phyloP scores from a whole-genome alignment of 1,140 invertebrate genomes.

The Drosophila sp. region DNA sequence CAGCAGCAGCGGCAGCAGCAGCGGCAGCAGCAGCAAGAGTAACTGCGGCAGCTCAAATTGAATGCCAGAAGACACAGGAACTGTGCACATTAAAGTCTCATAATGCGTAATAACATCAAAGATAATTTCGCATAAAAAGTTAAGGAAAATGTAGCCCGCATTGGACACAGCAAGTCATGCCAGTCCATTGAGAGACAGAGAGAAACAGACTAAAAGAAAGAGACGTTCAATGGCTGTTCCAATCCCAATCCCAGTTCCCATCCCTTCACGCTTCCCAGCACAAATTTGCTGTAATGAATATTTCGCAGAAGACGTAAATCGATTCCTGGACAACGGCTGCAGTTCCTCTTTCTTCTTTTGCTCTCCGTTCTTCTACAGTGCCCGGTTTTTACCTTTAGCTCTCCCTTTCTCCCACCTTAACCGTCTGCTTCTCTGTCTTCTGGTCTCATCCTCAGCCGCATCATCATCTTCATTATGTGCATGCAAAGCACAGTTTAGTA shows the following conservation, averaged over 20 bases:
- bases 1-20: not conserved
- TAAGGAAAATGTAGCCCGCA: conserved; percentile 44
- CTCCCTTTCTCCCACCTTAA: not conserved
- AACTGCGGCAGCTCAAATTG: conserved; percentile 33
- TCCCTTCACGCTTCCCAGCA: conserved; percentile 48
- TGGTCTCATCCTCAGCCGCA: conserved; percentile 19
- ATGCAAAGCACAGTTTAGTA: conserved; percentile 44
- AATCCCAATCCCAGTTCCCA: conserved; percentile 23
- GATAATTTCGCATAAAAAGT: conserved; percentile 73
- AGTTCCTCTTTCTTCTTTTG: not conserved
- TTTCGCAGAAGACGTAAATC: conserved; percentile 77
- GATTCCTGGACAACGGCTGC: conserved; percentile 58
- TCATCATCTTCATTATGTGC: conserved; percentile 53
- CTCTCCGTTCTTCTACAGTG: not conserved
- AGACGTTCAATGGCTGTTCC: conserved; percentile 36
- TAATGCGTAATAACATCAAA: conserved; percentile 77
- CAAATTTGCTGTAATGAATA: conserved; percentile 78
- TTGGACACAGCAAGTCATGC: conserved; percentile 55
- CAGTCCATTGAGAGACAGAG: conserved; percentile 9
- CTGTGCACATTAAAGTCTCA: conserved; percentile 73
- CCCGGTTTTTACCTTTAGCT: not conserved
- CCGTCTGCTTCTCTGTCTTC: not conserved
- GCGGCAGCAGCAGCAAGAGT: not conserved
- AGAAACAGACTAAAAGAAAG: not conserved
- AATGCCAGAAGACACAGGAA: conserved; percentile 64